Base-by-base conservation (phyloP, 2,797 vertebrate species). In the Eutrigla gurnardus region DNA sequence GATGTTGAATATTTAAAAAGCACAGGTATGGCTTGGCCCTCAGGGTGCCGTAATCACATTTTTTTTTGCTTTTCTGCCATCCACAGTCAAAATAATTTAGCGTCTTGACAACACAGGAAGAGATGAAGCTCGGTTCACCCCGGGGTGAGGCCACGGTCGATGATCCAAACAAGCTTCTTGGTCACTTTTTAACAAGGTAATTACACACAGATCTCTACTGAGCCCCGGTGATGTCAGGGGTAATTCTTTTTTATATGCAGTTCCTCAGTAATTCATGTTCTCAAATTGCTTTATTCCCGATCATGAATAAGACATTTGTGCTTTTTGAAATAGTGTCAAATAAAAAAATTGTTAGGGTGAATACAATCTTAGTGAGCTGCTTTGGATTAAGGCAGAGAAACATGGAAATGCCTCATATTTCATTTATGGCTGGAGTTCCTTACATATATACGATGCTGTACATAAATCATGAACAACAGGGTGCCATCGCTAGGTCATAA, bases 1-100 rank as follows among this genome's bases (percentile, higher is more conserved):
- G 57, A 75, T 88, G 75, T 45, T 91, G 72, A 86, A 92, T 91
- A 87, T 91, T 89, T 90, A 76, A 91, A 80, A 43, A 68, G 77
- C 59, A 50, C 73, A 75, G 81, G 83, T 88, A 80, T 53, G 52
- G 59, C 63, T 71, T 10, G 7, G 14, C 69, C 85, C 75, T 71
- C 32, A 10, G 78, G 82, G 75, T 15, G 63, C 77, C 63, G 62
- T 60, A 59, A 73, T 82, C 60, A 7, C 80, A n/a, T 47, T 84
- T 42, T 63, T 70, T 73, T 25, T 37, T 64, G 3, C 40, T 25
- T 25, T 25, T 25, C 39, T 12, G 4, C 1, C 52, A 69, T 11
- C 35, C 42, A 53, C n/a, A 50, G 66, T 80, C 76, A 55, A 82
- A 82, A 83, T 77, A 77, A 83, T 60, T 76, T 53, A 81, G 33